phyloP scores from a whole-genome alignment of 2,113 vertebrate genomes.

The Nesoenas mayeri region DNA sequence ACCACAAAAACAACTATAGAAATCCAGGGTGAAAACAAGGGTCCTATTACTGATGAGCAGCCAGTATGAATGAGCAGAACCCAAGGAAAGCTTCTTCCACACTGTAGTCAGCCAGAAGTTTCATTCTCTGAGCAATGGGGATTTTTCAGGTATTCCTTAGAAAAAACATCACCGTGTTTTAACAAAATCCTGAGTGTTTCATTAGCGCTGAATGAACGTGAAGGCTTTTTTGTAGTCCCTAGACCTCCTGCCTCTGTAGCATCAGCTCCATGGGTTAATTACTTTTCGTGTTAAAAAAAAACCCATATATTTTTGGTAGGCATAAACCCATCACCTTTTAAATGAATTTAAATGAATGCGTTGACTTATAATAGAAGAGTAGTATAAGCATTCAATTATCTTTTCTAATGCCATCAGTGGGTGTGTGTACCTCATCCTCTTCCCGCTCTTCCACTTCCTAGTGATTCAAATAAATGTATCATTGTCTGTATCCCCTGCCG shows the following conservation, averaged over 20 bases:
- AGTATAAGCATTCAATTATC: background rate
- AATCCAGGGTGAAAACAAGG: background rate
- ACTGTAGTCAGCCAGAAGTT: background rate
- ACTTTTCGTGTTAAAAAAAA: background rate
- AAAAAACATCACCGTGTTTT: background rate
- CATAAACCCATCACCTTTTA: background rate
- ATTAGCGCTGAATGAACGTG: accelerated
- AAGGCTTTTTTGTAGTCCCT: background rate
- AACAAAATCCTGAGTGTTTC: background rate
- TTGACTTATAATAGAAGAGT: background rate
- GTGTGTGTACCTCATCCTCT: background rate
- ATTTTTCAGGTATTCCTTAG: background rate
- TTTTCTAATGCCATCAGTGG: background rate
- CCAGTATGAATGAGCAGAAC: background rate
- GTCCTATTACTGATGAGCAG: background rate
- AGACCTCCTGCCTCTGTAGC: background rate
- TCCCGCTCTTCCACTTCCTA: background rate
- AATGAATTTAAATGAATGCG: background rate
- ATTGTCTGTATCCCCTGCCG: accelerated
- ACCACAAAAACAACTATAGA: background rate
- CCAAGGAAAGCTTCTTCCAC: background rate
- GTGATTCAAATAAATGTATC: background rate
- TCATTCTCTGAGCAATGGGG: background rate
- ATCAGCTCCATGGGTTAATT: background rate
- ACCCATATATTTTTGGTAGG: background rate